Percentiles rank a stretch among this genome's conserved stretches.
Conservation (phyloP, 2,888 invertebrate genomes). For the Agrochola lychnidis region DNA sequence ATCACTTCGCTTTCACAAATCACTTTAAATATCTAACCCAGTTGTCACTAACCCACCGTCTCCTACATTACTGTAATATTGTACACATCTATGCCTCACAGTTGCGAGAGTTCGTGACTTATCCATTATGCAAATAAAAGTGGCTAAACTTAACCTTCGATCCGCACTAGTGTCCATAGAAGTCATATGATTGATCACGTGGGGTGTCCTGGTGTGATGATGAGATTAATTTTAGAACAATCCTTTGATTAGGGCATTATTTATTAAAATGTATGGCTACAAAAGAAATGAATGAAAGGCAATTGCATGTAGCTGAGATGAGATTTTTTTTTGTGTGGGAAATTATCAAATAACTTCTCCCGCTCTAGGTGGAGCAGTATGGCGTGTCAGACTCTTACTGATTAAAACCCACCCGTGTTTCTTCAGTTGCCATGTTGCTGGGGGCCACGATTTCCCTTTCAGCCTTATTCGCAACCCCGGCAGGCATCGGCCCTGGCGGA, state of each 20-base stretch:
- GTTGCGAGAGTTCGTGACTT: constrained; percentile 28
- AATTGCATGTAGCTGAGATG: too few species aligned
- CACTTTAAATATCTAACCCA: not conserved
- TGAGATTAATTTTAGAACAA: not conserved
- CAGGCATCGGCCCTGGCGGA: too few species aligned
- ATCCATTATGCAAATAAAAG: constrained; percentile 32
- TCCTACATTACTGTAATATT: constrained; percentile 1
- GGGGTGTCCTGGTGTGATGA: constrained; percentile 1
- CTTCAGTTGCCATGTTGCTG: too few species aligned
- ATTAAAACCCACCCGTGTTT: too few species aligned
- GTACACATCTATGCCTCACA: not conserved
- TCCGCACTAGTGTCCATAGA: constrained; percentile 10
- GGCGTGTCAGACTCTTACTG: too few species aligned
- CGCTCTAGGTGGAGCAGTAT: too few species aligned
- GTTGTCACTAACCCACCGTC: not conserved
- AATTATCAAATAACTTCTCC: too few species aligned
- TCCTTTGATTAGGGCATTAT: not conserved
- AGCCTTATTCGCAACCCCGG: too few species aligned
- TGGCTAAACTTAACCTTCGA: constrained; percentile 38
- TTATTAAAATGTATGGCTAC: too few species aligned
- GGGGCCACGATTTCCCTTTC: too few species aligned
- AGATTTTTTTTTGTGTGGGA: too few species aligned
- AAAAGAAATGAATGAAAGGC: too few species aligned
- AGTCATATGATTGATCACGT: constrained; percentile 43
- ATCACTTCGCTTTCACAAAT: constrained; percentile 13